These are phyloP conservation scores for Aramus guarauna DNA, from an alignment of 2,113 vertebrate species.

Conservation along the genomic window DNA sequence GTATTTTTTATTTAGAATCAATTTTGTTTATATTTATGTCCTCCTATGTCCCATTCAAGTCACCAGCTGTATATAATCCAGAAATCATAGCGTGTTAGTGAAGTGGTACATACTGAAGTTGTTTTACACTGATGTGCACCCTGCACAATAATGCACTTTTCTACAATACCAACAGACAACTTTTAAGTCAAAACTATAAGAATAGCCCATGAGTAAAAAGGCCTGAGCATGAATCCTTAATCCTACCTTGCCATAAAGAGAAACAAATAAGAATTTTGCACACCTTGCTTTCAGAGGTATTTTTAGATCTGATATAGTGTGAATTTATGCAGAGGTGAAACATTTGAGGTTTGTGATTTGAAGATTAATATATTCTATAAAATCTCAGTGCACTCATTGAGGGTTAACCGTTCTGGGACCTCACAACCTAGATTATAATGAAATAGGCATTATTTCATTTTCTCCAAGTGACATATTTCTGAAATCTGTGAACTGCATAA, in stretches of 20 bases:
- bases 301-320: not conserved
- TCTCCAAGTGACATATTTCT: not conserved
- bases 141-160: not conserved
- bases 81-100: accelerated
- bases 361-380: not conserved
- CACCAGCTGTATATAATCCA: not conserved
- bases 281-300: not conserved
- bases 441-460: not conserved
- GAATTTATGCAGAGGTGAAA: not conserved
- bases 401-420: not conserved
- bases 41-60: not conserved
- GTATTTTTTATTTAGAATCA: not conserved
- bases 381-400: not conserved
- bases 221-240: not conserved
- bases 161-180: not conserved
- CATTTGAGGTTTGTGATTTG: not conserved
- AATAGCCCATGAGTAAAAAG: not conserved
- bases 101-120: not conserved
- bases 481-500: not conserved
- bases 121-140: not conserved
- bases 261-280: not conserved
- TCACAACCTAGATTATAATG: not conserved
- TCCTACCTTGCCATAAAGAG: not conserved
- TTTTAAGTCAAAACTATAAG: not conserved
- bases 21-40: not conserved